Conservation (phyloP, 1,140 invertebrate species). For the Spodoptera frugiperda region DNA sequence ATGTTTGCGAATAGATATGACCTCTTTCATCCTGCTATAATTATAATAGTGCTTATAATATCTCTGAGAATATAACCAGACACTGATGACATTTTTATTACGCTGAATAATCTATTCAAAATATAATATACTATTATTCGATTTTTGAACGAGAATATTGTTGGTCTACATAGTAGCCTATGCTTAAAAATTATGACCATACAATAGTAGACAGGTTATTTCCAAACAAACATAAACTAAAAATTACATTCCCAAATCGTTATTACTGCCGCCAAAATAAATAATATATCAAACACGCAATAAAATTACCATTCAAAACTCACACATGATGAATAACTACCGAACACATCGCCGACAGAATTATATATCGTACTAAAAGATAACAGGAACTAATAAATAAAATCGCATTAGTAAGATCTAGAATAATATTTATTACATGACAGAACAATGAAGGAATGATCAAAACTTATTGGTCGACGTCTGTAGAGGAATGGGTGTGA, state of each 20-base stretch:
- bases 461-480: slow-evolving; percentile 60
- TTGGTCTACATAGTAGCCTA: no score
- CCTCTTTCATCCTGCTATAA: no score
- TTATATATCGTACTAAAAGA: slow-evolving; percentile 38
- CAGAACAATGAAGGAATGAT: slow-evolving; percentile 59
- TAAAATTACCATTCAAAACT: slow-evolving; percentile 31
- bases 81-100: no score
- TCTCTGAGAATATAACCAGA: no score
- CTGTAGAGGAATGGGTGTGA: slow-evolving; percentile 69
- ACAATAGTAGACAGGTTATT: slow-evolving; percentile 7
- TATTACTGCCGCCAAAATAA: slow-evolving; percentile 9
- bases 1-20: no score
- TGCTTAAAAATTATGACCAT: no score
- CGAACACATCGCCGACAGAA: slow-evolving; percentile 33
- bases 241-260: not conserved
- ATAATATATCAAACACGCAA: slow-evolving; percentile 20
- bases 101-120: no score
- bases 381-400: slow-evolving; percentile 43
- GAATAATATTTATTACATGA: slow-evolving; percentile 39
- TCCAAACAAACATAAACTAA: not conserved
- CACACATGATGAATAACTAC: slow-evolving; percentile 16
- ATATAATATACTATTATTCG: no score
- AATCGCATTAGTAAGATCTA: slow-evolving; percentile 43
- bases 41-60: no score
- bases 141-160: no score